Base-by-base conservation (phyloP, 1,140 invertebrate species). In the Halesus radiatus region DNA sequence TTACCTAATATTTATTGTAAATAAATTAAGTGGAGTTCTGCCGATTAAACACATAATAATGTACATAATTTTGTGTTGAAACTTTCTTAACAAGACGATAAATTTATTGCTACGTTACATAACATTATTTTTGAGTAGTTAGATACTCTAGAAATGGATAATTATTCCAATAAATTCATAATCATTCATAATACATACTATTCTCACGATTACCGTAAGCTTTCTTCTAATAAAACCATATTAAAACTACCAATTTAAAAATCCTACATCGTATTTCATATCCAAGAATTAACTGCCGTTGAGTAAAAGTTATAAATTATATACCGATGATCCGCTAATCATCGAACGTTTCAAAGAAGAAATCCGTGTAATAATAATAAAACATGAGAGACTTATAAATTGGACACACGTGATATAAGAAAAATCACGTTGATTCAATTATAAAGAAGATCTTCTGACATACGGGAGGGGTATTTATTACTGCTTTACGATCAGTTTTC, bases 341-440 rank as follows among this genome's bases (percentile, higher is more conserved):
- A 70, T 20, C 37, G 5, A 20, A 50, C 37, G 23, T 29, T 23
- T 29, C 18, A 8, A 23, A 23, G 18, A 29, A 15, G 60, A 22
- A 64, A 15, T 62, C 18, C 6, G 23, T 52, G 50, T 20, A 20
- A n/a, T 70, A 70, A 10, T 32, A 45, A 70, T 20, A 20, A 6
- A 70, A 20, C 37, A 1, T 18, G 13, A 45, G 15, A 37, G 5
- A 37, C 20, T 70, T 10, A 23, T 70, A 70, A 70, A 70, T 70
- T 70, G 66, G 37, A 50, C 66, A 70, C 37, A 70, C 66, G 66
- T 70, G 66, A 70, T 70, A 15, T 16, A 7, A 70, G 66, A 50
- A 70, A 70, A 70, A 70, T 70, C 66, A 70, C 66, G 66, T 70
- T 50, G 45, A 70, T 70, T 70, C 66, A 70, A 70, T 70, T 70